These are phyloP conservation scores for Stegodyphus mimosarum DNA, from an alignment of 1,140 invertebrate species.

Conservation along the genomic window DNA sequence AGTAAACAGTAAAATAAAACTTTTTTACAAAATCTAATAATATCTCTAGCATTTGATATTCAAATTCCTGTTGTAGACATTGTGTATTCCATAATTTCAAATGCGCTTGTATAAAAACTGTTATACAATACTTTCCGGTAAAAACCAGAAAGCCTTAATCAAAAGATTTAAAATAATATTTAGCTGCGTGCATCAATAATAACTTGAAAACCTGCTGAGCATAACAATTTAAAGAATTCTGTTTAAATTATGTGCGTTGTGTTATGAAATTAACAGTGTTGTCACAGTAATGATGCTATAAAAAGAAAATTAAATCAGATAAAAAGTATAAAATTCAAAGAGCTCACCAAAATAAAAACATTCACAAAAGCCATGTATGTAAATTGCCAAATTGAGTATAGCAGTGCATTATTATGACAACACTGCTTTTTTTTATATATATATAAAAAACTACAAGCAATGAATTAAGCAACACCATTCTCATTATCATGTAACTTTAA, in stretches of 20 bases:
- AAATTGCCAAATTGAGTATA: slow-evolving; percentile 1
- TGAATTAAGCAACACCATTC: slow-evolving; percentile 38
- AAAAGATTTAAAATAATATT: too few species aligned
- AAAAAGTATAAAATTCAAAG: neutral
- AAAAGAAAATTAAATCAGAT: neutral
- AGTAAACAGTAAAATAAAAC: too few species aligned
- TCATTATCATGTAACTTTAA: slow-evolving; percentile 29
- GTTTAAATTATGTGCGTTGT: neutral
- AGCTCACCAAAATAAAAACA: slow-evolving; percentile 47
- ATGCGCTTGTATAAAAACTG: too few species aligned
- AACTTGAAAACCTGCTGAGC: too few species aligned
- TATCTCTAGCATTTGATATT: too few species aligned
- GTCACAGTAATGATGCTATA: slow-evolving; percentile 58
- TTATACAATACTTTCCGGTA: too few species aligned
- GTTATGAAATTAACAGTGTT: slow-evolving; percentile 47
- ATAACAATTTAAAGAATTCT: neutral
- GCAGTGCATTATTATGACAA: slow-evolving; percentile 60
- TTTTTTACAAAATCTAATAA: too few species aligned
- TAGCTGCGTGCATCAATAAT: too few species aligned
- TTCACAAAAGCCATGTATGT: neutral
- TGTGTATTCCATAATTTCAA: too few species aligned
- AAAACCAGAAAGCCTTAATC: too few species aligned
- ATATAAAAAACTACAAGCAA: slow-evolving; percentile 11
- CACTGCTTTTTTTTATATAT: slow-evolving; percentile 42
- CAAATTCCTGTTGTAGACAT: too few species aligned